Base-by-base conservation (phyloP, 2,113 vertebrate species). In the Phrynocephalus versicolor region DNA sequence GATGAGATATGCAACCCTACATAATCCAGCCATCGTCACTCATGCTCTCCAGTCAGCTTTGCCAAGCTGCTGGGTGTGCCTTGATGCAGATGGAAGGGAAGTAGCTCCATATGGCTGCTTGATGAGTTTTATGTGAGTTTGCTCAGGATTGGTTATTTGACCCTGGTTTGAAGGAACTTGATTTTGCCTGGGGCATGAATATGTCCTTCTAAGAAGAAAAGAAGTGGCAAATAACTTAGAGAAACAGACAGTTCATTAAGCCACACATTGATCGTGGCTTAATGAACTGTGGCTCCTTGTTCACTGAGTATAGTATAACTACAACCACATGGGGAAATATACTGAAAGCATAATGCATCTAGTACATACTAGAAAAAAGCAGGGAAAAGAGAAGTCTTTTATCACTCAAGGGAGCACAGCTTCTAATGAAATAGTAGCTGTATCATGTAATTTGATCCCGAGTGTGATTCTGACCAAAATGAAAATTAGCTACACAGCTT, bases 41-140 rank as follows among this genome's bases (percentile, higher is more conserved):
- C 15, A 3, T 3, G 9, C 37, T 6, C 64, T 37, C 10, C 82
- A 57, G 82, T 57, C 2, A 35, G 83, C 71, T 1, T 71, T 81
- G 90, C 91, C 93, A 82, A 88, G 86, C 51, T 78, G 72, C 69
- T 92, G 92, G 91, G 91, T 5, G 92, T 87, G 89, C 84, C 80
- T 71, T 3, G 72, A 27, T 33, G 10, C 80, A 80, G 88, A 81
- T 84, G 55, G 1, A 58, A 83, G 79, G 83, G 87, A 88, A 90
- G 81, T 76, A 67, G 89, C 85, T 87, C 83, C 57, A 55, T 13
- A 82, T 81, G 81, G 82, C 30, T 84, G 88, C 77, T 8, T 80
- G 89, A 85, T 88, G 64, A 27, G 51, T 82, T 71, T 71, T 82
- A 37, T 75, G 72, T 55, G 77, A 1, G 0, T 19, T 62, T 9